These are phyloP conservation scores for Patella caerulea DNA, from an alignment of 2,888 invertebrate species.

Conservation along the genomic window DNA sequence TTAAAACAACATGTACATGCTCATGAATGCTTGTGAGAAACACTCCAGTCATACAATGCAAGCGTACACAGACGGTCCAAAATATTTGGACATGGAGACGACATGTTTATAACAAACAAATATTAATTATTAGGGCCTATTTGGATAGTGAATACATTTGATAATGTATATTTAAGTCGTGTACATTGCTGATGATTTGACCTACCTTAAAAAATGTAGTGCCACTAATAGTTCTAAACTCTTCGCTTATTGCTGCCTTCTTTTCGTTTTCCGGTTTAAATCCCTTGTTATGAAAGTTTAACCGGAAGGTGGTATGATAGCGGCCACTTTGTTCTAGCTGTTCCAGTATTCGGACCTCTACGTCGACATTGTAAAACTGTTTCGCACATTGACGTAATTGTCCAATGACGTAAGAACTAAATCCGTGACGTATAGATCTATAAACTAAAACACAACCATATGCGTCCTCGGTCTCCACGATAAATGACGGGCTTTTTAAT, in stretches of 20 bases:
- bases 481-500: slow-evolving; percentile 92
- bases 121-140: too few relatives aligned
- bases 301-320: slow-evolving; percentile 75
- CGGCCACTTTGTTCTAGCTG: slow-evolving; percentile 53
- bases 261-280: slow-evolving; percentile 73
- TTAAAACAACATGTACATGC: too few relatives aligned
- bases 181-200: too few relatives aligned
- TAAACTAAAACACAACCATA: slow-evolving; percentile 87
- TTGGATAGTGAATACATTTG: too few relatives aligned
- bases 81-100: too few relatives aligned
- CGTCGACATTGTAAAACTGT: slow-evolving; percentile 82
- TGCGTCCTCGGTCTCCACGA: slow-evolving; percentile 86
- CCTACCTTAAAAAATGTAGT: slow-evolving; percentile 43
- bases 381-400: slow-evolving; percentile 89
- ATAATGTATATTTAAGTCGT: too few relatives aligned
- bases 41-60: too few relatives aligned
- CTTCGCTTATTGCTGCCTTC: neutral
- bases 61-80: too few relatives aligned
- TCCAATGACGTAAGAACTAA: slow-evolving; percentile 74
- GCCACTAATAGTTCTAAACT: slow-evolving; percentile 17
- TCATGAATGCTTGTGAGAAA: too few relatives aligned
- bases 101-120: too few relatives aligned
- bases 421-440: slow-evolving; percentile 82
- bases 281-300: slow-evolving; percentile 89
- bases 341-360: slow-evolving; percentile 76